phyloP scores from a whole-genome alignment of 1,140 invertebrate species.

The Scaptomyza graminum region DNA sequence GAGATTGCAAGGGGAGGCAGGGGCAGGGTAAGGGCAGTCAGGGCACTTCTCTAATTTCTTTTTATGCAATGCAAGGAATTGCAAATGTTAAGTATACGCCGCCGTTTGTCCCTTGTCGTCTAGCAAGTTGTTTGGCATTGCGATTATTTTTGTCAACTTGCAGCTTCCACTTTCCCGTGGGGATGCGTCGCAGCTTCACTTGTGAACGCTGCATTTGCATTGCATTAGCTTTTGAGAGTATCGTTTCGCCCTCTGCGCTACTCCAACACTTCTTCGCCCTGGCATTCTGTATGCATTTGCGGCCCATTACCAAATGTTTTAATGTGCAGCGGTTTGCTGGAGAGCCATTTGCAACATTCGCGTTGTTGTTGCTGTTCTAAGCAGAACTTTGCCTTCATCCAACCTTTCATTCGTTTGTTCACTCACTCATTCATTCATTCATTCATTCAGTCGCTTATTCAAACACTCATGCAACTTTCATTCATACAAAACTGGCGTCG shows the following conservation, averaged over 20 bases:
- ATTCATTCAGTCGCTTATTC: slow-evolving; percentile 68
- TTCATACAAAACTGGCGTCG: slow-evolving; percentile 64
- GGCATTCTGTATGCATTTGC: not conserved
- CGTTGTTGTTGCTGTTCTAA: slow-evolving; percentile 35
- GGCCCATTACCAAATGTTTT: slow-evolving; percentile 61
- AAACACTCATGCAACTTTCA: slow-evolving; percentile 77
- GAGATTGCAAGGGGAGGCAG: not conserved
- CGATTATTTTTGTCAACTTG: slow-evolving; percentile 47
- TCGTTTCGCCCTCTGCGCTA: not conserved
- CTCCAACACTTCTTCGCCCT: too few relatives aligned
- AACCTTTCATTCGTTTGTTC: slow-evolving; percentile 46
- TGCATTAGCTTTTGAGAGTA: slow-evolving; percentile 35
- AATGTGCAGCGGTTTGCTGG: slow-evolving; percentile 67
- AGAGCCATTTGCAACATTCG: too few relatives aligned
- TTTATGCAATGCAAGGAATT: slow-evolving; percentile 67
- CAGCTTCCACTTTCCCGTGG: slow-evolving; percentile 12
- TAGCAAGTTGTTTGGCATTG: slow-evolving; percentile 33
- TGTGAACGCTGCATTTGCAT: slow-evolving; percentile 45
- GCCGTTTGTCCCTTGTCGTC: slow-evolving; percentile 16
- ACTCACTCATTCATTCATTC: slow-evolving; percentile 30
- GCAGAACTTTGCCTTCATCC: slow-evolving; percentile 19
- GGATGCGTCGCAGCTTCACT: slow-evolving; percentile 9
- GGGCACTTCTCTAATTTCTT: slow-evolving; percentile 61
- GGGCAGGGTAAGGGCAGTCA: too few relatives aligned
- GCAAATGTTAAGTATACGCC: slow-evolving; percentile 74